Conservation (phyloP, 2,797 vertebrate species). For the Sebastes minor region DNA sequence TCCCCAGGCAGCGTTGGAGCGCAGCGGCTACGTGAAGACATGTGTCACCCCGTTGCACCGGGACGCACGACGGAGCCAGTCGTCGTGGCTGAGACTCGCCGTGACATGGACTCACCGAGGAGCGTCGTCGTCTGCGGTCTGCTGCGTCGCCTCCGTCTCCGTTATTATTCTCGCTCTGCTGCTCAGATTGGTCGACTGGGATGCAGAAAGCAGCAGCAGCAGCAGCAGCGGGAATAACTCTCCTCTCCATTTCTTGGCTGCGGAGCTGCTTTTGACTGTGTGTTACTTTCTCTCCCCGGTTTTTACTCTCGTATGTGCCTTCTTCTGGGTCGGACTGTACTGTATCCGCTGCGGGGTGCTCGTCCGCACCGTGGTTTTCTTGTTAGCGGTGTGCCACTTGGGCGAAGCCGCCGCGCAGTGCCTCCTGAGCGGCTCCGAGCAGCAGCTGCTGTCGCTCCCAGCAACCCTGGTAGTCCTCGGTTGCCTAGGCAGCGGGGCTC, state of each 20-base stretch:
- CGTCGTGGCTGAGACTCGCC: slow-evolving; percentile 69
- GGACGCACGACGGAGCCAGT: slow-evolving; percentile 56
- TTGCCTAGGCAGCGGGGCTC: slow-evolving; percentile 87
- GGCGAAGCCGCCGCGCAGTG: slow-evolving; percentile 86
- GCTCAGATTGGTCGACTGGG: slow-evolving; percentile 77
- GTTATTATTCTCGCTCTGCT: slow-evolving; percentile 71
- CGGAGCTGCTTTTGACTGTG: slow-evolving; percentile 69
- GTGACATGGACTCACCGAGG: slow-evolving; percentile 73
- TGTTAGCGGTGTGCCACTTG: slow-evolving; percentile 84
- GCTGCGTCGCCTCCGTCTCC: slow-evolving; percentile 80
- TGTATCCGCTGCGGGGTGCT: slow-evolving; percentile 83
- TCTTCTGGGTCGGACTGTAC: slow-evolving; percentile 84
- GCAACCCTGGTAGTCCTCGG: slow-evolving; percentile 87
- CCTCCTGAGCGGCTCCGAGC: slow-evolving; percentile 79
- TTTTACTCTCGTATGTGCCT: slow-evolving; percentile 81
- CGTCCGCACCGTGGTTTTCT: slow-evolving; percentile 74
- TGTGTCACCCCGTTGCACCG: slow-evolving; percentile 68
- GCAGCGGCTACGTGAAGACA: slow-evolving; percentile 74
- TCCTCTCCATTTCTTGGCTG: slow-evolving; percentile 56
- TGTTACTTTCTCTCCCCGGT: slow-evolving; percentile 74
- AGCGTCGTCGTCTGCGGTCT: slow-evolving; percentile 79
- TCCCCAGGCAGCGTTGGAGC: slow-evolving; percentile 70
- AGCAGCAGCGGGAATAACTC: slow-evolving; percentile 71
- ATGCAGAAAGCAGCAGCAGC: slow-evolving; percentile 60
- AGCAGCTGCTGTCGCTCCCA: slow-evolving; percentile 79